Evolutionary conservation across 2,888 invertebrate species (phyloP).

Genomic region (Myathropa florea): DNA sequence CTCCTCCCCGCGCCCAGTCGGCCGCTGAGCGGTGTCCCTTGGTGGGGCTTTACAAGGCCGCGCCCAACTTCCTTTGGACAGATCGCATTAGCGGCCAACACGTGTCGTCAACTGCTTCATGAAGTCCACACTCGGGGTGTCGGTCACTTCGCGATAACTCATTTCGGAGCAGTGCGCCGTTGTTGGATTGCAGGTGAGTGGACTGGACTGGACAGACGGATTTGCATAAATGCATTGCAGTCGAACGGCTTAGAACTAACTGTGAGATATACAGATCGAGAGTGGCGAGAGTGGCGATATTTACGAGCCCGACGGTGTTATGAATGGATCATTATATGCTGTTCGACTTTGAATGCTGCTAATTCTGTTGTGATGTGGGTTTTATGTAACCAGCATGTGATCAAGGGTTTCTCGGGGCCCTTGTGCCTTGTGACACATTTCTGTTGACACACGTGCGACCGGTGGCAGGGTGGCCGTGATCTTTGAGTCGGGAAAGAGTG

Average conservation of each 20-base stretch:
- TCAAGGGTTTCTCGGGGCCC: background rate
- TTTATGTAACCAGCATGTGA: background rate
- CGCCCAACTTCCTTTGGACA: slow-evolving; percentile 59
- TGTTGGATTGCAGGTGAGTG: background rate
- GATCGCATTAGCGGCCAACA: slow-evolving; percentile 22
- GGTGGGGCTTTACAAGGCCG: slow-evolving; percentile 42
- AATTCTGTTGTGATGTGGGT: slow-evolving; percentile 13
- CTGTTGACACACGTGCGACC: background rate
- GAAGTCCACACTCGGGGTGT: slow-evolving; percentile 28
- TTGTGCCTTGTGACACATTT: background rate
- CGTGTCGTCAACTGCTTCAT: slow-evolving; percentile 43
- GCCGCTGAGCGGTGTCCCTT: background rate
- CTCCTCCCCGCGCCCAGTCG: background rate
- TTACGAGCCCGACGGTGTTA: slow-evolving; percentile 37
- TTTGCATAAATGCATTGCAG: background rate
- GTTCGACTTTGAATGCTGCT: slow-evolving; percentile 38
- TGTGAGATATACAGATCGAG: slow-evolving; percentile 53
- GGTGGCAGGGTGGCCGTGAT: background rate
- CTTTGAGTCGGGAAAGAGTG: background rate
- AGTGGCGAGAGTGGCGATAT: slow-evolving; percentile 49
- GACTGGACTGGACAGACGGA: background rate
- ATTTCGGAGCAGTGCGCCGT: slow-evolving; percentile 18
- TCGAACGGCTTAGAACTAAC: slow-evolving; percentile 13
- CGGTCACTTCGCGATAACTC: slow-evolving; percentile 58
- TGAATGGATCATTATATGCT: slow-evolving; percentile 58